These are phyloP conservation scores for Cyprinodon tularosa DNA, from an alignment of 2,113 vertebrate genomes.

Conservation along the genomic window DNA sequence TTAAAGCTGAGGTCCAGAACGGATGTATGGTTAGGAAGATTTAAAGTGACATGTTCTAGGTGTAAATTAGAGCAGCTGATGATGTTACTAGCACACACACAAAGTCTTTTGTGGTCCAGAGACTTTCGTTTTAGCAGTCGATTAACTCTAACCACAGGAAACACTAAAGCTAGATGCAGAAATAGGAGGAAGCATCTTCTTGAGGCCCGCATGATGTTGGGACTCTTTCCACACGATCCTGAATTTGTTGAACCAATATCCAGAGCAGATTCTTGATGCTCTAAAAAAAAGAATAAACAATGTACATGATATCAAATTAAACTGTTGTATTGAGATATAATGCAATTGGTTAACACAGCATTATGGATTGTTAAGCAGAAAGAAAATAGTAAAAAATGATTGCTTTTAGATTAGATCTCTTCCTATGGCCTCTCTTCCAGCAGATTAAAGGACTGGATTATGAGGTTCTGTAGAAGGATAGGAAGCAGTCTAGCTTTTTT, in stretches of 20 bases:
- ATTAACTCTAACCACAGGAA: conserved; percentile 15
- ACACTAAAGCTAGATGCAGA: conserved; percentile 56
- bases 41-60: conserved; percentile 77
- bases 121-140: conserved; percentile 43
- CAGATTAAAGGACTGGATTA: too few relatives aligned
- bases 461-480: too few relatives aligned
- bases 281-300: conserved; percentile 36
- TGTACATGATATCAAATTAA: background rate
- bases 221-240: conserved; percentile 5
- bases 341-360: background rate
- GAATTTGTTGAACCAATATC: conserved; percentile 5
- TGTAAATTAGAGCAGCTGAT: conserved; percentile 89
- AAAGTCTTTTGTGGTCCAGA: conserved; percentile 83
- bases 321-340: background rate
- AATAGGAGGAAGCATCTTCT: conserved; percentile 38
- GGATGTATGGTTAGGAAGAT: conserved; percentile 84
- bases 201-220: conserved; percentile 47
- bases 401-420: background rate
- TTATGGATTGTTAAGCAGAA: background rate
- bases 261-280: conserved; percentile 40
- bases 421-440: background rate
- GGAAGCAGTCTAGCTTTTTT: too few relatives aligned
- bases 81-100: conserved; percentile 94
- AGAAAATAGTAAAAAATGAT: background rate
- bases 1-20: conserved; percentile 94